These are phyloP conservation scores for Hippocampus kuda DNA, from an alignment of 2,797 vertebrate species.

Conservation along the genomic window DNA sequence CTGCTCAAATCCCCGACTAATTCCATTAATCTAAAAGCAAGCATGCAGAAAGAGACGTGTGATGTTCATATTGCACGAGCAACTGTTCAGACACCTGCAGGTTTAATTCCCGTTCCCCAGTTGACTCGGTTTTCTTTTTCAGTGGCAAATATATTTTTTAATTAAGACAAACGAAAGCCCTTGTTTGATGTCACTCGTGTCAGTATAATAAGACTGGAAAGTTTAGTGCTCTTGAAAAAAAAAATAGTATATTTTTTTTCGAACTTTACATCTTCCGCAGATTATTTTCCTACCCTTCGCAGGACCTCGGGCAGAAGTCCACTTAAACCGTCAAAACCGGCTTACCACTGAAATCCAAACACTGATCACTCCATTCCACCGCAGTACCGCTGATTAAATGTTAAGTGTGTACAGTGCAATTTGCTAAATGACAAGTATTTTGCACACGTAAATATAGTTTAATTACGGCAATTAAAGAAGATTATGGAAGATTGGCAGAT, in stretches of 20 bases:
- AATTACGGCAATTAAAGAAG: constrained; percentile 99
- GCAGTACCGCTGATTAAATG: constrained; percentile 98
- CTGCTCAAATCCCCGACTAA: constrained; percentile 54
- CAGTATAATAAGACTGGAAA: not conserved
- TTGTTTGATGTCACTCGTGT: constrained; percentile 27
- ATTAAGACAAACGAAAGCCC: constrained; percentile 18
- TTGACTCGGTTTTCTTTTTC: not conserved
- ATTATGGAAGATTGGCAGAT: constrained; percentile 99
- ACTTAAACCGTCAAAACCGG: constrained; percentile 93
- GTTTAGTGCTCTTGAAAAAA: not conserved
- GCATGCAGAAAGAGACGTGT: constrained; percentile 17
- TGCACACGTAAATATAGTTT: constrained; percentile 99
- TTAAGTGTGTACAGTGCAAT: constrained; percentile 98
- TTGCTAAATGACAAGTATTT: constrained; percentile 99
- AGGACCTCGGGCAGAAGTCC: constrained; percentile 89
- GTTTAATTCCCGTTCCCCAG: not conserved
- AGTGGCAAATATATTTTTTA: not conserved
- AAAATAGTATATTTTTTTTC: constrained; percentile 23
- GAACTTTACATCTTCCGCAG: constrained; percentile 59
- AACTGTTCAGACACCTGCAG: not conserved
- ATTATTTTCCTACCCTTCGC: constrained; percentile 94
- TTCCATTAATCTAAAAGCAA: constrained; percentile 56
- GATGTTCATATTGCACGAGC: not conserved
- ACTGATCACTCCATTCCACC: constrained; percentile 93
- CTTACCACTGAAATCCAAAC: constrained; percentile 92